Percentiles rank a stretch among this genome's conserved stretches.
These are phyloP conservation scores for Rhineura floridana DNA, from an alignment of 2,113 vertebrate species.

Conservation along the genomic window DNA sequence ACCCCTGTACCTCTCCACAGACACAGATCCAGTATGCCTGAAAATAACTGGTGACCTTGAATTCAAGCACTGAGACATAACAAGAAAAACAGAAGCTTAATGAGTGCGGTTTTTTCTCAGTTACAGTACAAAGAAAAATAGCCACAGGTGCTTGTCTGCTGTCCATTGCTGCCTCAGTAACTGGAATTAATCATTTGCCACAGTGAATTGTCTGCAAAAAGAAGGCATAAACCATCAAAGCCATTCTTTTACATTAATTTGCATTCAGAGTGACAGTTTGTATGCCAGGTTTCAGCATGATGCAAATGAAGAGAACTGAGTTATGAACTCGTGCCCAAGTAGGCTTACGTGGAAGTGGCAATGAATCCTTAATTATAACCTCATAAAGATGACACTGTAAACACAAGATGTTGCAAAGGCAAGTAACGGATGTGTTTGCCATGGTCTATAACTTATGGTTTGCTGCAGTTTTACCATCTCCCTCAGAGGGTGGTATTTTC, in stretches of 20 bases:
- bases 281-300: constrained; percentile 24
- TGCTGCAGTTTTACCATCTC: constrained; percentile 32
- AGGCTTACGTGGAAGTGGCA: not conserved
- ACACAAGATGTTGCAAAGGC: constrained; percentile 22
- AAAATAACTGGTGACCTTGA: not conserved
- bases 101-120: no score
- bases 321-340: constrained; percentile 48
- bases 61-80: not conserved
- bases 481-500: constrained; percentile 29
- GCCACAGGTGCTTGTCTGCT: not conserved
- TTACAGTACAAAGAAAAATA: not conserved
- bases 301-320: constrained; percentile 45
- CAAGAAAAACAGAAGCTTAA: not conserved
- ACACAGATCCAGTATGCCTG: not conserved
- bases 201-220: not conserved
- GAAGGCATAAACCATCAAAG: not conserved
- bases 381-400: constrained; percentile 50
- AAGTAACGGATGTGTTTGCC: not conserved
- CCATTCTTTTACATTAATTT: constrained; percentile 10
- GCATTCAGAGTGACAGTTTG: constrained; percentile 22
- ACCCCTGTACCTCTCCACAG: no score
- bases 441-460: constrained; percentile 9
- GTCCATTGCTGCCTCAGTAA: not conserved
- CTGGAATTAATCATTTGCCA: not conserved
- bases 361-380: constrained; percentile 45